Evolutionary conservation across 2,113 vertebrate genomes (phyloP).

Genomic region (Nothoprocta pentlandii): DNA sequence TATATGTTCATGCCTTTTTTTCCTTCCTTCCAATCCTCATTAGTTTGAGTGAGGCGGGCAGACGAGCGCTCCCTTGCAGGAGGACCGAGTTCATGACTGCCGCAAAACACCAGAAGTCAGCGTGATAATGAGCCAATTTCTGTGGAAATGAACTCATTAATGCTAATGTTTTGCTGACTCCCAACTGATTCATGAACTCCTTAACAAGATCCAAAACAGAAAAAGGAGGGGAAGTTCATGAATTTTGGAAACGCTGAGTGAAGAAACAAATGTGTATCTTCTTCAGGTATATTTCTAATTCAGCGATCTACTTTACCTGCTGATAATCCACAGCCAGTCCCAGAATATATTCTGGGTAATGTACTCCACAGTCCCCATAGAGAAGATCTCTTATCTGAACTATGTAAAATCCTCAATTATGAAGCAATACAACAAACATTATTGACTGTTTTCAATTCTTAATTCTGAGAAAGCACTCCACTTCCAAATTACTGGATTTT

Average conservation of each 20-base stretch:
- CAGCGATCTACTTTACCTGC: not conserved
- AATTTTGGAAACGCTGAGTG: slow-evolving; percentile 57
- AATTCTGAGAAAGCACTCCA: not conserved
- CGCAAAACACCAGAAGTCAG: slow-evolving; percentile 69
- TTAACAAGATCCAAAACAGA: slow-evolving; percentile 73
- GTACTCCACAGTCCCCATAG: not conserved
- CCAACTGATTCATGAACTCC: slow-evolving; percentile 72
- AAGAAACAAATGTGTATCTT: slow-evolving; percentile 14
- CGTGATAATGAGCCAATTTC: slow-evolving; percentile 78
- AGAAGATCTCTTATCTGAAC: not conserved
- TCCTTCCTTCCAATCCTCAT: slow-evolving; percentile 1
- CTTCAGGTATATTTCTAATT: not conserved
- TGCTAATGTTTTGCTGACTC: slow-evolving; percentile 79
- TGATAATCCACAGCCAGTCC: not conserved
- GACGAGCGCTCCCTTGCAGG: slow-evolving; percentile 61
- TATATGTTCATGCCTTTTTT: not conserved
- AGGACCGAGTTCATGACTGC: slow-evolving; percentile 56
- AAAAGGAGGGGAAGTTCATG: slow-evolving; percentile 35
- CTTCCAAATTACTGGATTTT: not conserved
- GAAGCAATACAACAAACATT: not conserved
- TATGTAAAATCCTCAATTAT: not conserved
- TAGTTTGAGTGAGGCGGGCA: slow-evolving; percentile 60
- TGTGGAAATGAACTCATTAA: slow-evolving; percentile 82
- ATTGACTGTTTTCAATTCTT: not conserved
- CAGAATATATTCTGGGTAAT: not conserved